Evolutionary conservation across 2,888 invertebrate genomes (phyloP).

Genomic region (Argynnis bischoffii): DNA sequence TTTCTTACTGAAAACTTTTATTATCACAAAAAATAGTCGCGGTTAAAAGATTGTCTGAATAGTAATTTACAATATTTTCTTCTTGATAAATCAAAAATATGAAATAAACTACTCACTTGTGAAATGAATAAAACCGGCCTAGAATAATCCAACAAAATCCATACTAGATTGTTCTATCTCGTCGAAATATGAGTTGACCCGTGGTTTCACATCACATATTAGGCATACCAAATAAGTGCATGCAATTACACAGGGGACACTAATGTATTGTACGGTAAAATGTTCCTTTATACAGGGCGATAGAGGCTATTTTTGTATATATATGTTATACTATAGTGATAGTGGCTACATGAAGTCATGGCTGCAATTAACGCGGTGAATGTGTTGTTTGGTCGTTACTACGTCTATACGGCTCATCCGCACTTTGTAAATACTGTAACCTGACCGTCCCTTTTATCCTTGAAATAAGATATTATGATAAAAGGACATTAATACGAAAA

Average conservation of each 20-base stretch:
- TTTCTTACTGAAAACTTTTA: too few relatives aligned
- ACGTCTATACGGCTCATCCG: slow-evolving; percentile 39
- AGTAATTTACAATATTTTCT: too few relatives aligned
- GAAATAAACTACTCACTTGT: not conserved
- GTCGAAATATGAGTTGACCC: slow-evolving; percentile 34
- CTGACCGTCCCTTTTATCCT: slow-evolving; percentile 19
- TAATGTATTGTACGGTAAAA: slow-evolving; percentile 18
- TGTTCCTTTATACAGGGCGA: not conserved
- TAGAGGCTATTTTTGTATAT: slow-evolving; percentile 29
- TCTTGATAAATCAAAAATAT: not conserved
- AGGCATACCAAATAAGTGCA: slow-evolving; percentile 41
- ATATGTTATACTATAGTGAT: slow-evolving; percentile 18
- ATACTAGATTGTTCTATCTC: slow-evolving; percentile 15
- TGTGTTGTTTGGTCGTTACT: slow-evolving; percentile 42
- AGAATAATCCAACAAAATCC: slow-evolving; percentile 4
- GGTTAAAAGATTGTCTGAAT: too few relatives aligned
- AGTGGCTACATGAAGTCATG: slow-evolving; percentile 38
- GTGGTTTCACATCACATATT: slow-evolving; percentile 41
- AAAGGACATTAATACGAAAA: not conserved
- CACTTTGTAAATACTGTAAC: slow-evolving; percentile 32
- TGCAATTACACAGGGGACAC: slow-evolving; percentile 36
- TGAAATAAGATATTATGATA: slow-evolving; percentile 5
- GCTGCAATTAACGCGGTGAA: slow-evolving; percentile 43
- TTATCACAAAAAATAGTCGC: too few relatives aligned
- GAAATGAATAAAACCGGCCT: not conserved